Base-by-base conservation (phyloP, 2,797 vertebrate species). In the Lateolabrax maculatus region DNA sequence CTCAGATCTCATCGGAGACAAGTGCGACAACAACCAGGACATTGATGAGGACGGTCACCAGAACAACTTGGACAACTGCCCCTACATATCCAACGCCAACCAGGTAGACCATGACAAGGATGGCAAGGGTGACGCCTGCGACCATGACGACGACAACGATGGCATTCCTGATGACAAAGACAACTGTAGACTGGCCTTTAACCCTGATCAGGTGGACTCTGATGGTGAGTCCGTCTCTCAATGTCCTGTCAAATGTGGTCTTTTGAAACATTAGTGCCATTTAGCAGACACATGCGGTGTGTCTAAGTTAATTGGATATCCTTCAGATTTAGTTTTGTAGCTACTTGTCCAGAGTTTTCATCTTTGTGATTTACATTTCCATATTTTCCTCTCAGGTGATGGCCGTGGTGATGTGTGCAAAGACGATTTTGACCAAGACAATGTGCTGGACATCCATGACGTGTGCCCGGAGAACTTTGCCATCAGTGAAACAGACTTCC, bases 51-150 rank as follows among this genome's bases (percentile, higher is more conserved):
- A 99, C 4, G 98, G 98, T 39, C 98, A 99, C 93, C 98, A 99
- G 94, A 99, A 99, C 95, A 99, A 99, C 81, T 94, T 99, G 90
- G 98, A 99, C 95, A 99, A 99, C 90, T 99, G 98, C 67, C 98
- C 98, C 23, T 99, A 99, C 57, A 97, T 99, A 79, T 89, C 98
- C 51, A 99, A 99, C 25, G 96, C 98, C 81, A 99, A 99, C 94
- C 98, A 99, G 93, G 98, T 94, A 2, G 98, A 99, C 90, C 98
- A 99, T 1, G 98, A 99, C 88, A 99, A 99, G 77, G 98, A 99
- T 25, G 98, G 98, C 84, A 99, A 98, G 93, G 98, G 98, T 41
- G 98, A 99, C 9, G 98, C 97, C 78, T 99, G 98, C 46, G 98
- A 99, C 93, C 97, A 98, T 0, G 98, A 99, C 27, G 98, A 99